Percentiles rank a stretch among this genome's conserved stretches.
phyloP scores from a whole-genome alignment of 2,888 invertebrate species.

The Lycophotia porphyrea region DNA sequence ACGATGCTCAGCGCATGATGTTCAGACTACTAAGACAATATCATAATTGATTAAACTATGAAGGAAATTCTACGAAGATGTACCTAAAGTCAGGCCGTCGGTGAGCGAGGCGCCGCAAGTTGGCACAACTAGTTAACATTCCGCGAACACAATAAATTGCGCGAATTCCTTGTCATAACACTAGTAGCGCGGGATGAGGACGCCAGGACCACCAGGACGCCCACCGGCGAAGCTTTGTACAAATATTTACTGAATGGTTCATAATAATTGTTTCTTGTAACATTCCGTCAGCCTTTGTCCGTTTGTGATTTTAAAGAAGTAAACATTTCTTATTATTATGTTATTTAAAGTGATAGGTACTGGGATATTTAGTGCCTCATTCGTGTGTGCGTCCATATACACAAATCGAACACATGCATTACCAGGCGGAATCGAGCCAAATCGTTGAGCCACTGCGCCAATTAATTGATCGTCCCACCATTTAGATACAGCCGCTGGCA shows the following conservation, averaged over 20 bases:
- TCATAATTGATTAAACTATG: constrained; percentile 47
- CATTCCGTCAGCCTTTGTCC: neutral
- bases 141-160: constrained; percentile 45
- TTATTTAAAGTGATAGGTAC: neutral
- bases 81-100: constrained; percentile 10
- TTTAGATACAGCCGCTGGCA: constrained; percentile 15
- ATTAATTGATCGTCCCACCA: constrained; percentile 21
- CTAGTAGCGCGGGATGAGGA: constrained; percentile 13
- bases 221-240: neutral
- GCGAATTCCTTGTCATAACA: constrained; percentile 40
- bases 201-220: neutral
- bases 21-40: constrained; percentile 19
- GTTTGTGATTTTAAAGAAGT: neutral
- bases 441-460: constrained; percentile 19
- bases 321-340: neutral
- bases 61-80: constrained; percentile 41
- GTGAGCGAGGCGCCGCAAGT: constrained; percentile 20
- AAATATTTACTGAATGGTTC: constrained; percentile 13
- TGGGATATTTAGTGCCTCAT: too few species aligned
- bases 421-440: neutral
- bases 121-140: constrained; percentile 51
- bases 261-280: neutral
- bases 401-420: neutral
- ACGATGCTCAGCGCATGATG: neutral
- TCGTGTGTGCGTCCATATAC: neutral